phyloP scores from a whole-genome alignment of 2,888 invertebrate genomes.

The Alsophila aescularia region DNA sequence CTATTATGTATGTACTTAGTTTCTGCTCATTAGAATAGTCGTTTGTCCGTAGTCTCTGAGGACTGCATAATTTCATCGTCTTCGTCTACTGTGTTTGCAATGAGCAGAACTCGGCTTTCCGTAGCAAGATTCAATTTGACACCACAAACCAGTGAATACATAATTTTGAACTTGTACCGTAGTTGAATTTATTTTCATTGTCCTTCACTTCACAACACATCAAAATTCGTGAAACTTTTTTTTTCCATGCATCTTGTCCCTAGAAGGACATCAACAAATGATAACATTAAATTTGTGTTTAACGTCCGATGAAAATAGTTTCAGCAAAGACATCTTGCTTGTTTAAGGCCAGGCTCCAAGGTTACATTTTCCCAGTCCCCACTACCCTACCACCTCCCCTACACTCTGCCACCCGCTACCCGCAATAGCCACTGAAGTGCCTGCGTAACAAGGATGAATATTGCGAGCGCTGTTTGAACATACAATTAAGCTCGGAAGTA shows the following conservation, averaged over 20 bases:
- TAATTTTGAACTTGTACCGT: not conserved
- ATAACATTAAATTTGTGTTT: not conserved
- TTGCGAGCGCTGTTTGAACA: too few species aligned
- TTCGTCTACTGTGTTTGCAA: slow-evolving; percentile 4
- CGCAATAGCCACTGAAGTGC: too few species aligned
- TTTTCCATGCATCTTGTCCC: too few species aligned
- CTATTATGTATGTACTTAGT: not conserved
- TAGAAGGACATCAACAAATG: not conserved
- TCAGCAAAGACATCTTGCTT: slow-evolving; percentile 26
- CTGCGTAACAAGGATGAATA: too few species aligned
- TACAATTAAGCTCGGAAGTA: too few species aligned
- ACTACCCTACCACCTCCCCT: too few species aligned
- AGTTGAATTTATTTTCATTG: not conserved
- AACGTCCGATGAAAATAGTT: slow-evolving; percentile 18
- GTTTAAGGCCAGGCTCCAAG: too few species aligned
- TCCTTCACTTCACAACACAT: not conserved
- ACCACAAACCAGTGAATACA: not conserved
- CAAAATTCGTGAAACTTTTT: not conserved
- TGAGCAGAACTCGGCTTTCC: slow-evolving; percentile 1
- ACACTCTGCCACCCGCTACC: too few species aligned
- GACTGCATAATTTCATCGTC: slow-evolving; percentile 8
- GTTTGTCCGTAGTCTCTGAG: slow-evolving; percentile 3
- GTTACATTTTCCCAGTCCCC: too few species aligned
- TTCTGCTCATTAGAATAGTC: slow-evolving; percentile 6
- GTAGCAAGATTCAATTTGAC: slow-evolving; percentile 4